phyloP scores from a whole-genome alignment of 2,797 vertebrate species.

The Pangasius krempfi region DNA sequence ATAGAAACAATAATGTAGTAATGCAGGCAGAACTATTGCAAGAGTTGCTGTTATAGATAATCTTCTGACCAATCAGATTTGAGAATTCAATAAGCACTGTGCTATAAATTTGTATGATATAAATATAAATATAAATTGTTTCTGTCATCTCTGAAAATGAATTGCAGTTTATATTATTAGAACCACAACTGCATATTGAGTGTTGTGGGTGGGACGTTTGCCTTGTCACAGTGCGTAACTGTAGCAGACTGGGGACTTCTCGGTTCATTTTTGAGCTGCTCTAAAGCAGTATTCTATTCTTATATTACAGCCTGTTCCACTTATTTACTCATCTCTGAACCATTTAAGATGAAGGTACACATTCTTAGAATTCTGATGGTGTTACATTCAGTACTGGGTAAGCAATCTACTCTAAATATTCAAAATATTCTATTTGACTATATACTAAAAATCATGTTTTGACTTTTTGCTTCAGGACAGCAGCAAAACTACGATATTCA shows the following conservation, averaged over 20 bases:
- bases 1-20: neutral
- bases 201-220: neutral
- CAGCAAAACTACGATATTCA: too few species aligned
- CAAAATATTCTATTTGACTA: neutral
- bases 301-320: neutral
- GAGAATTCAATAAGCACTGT: too few species aligned
- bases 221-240: neutral
- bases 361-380: neutral
- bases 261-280: neutral
- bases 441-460: neutral
- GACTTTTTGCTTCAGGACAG: too few species aligned
- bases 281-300: neutral
- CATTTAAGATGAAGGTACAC: neutral
- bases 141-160: neutral
- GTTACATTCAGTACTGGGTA: conserved; percentile 59
- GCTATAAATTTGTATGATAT: neutral
- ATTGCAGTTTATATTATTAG: neutral
- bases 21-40: neutral
- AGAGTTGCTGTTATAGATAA: neutral
- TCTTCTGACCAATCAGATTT: neutral
- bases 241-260: neutral
- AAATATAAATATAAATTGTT: neutral
- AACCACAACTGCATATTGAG: neutral
- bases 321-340: neutral
- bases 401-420: neutral